Percentiles rank a stretch among this genome's conserved stretches.
phyloP scores from a whole-genome alignment of 2,113 vertebrate genomes.

The Drymodes brunneopygia region DNA sequence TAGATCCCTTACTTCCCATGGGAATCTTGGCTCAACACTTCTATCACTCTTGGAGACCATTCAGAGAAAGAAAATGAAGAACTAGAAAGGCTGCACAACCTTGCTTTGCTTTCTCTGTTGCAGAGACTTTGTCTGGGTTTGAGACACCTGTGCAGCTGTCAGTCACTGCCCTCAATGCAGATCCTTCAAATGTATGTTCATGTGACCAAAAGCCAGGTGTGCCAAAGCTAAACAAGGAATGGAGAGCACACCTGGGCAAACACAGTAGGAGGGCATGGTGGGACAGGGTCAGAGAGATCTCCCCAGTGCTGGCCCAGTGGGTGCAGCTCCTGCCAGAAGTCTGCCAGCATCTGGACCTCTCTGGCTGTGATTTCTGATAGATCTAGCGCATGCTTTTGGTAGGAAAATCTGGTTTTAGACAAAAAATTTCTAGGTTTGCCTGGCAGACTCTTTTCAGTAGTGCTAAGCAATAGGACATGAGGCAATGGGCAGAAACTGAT shows the following conservation, averaged over 20 bases:
- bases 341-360: not conserved
- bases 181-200: not conserved
- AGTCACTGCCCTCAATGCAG: not conserved
- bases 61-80: not conserved
- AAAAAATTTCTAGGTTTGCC: not conserved
- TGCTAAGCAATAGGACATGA: not conserved
- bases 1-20: not conserved
- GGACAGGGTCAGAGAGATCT: constrained; percentile 48
- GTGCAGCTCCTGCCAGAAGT: not conserved
- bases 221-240: not conserved
- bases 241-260: constrained; percentile 49
- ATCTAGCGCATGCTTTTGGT: not conserved
- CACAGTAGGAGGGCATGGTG: not conserved
- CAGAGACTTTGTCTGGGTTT: not conserved
- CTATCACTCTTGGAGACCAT: not conserved
- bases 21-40: not conserved
- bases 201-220: not conserved
- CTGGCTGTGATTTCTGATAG: not conserved
- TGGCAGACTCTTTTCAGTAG: not conserved
- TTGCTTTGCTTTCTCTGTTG: not conserved
- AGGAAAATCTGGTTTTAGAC: not conserved
- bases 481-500: not conserved
- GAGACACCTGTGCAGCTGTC: not conserved
- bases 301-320: not conserved
- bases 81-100: not conserved